Base-by-base conservation (phyloP, 2,797 vertebrate species). In the Furcifer pardalis region DNA sequence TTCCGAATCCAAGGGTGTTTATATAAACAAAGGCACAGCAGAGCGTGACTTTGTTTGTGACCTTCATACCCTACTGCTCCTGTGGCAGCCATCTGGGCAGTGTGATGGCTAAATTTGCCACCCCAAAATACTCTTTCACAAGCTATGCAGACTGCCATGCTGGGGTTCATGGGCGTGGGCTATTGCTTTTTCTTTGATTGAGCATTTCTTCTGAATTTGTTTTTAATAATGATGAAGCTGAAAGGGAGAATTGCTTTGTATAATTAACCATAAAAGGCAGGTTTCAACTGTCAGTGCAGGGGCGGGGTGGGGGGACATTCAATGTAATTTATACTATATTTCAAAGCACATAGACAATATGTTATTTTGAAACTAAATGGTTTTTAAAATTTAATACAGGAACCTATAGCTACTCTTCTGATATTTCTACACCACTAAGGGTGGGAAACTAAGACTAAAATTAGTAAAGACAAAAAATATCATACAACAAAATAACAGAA, bases 41-140 rank as follows among this genome's bases (percentile, higher is more conserved):
- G 82, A 94, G 75, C 40, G 87, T 91, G 95, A 95, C 94, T 95
- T 92, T 95, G 94, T 91, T 93, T 88, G 83, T 96, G 95, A 97
- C 96, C 96, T 96, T 95, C 91, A 91, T 93, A 91, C 91, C 90
- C 92, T 79, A 37, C 76, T 94, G 87, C 92, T 95, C 91, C 75
- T 83, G 78, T 85, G 89, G 88, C 89, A 91, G 83, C 88, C 87
- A 90, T 82, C 75, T 82, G 90, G 91, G 83, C 88, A 91, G 80
- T 25, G 84, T 87, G 89, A 93, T 86, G 75, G 84, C 94, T 94
- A 94, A 92, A 93, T 92, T 86, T 80, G 79, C 86, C 73, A 81
- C 32, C 88, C 21, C 13, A 82, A 85, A 85, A 80, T 2, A 42
- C 35, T 56, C 77, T 88, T 87, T 84, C 69, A 75, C 37, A 72